Evolutionary conservation across 2,113 vertebrate genomes (phyloP), one percentile per base, ranked within the genome.

Genomic region (Daboia siamensis): DNA sequence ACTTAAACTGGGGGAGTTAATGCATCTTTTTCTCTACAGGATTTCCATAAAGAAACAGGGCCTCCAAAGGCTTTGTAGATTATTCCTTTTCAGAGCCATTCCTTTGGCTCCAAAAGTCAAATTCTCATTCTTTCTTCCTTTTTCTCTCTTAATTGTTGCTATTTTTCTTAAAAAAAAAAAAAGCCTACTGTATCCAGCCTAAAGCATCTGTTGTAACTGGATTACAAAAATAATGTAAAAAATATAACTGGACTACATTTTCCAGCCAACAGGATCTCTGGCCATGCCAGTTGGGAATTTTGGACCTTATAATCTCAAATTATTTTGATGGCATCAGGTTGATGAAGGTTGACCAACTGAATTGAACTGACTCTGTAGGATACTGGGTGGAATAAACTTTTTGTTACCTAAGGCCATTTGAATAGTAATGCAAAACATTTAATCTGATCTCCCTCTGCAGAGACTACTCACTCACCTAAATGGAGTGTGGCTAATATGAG

Each of bases 401-500:
- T 17, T 17, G 69, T 74, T 33, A 20, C 69, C 69, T 44, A 80
- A 80, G 33, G 69, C 69, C 21, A 33, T 80, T 33, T 39, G 33
- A 80, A 39, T 80, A 80, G 2, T 80, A 21, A 80, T 80, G 74
- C 74, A 80, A 80, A 8, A 44, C 3, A 80, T 44, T 44, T 80
- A 44, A 80, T 80, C 44, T 44, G 33, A 80, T 80, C 3, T 29
- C 24, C 7, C 39, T 33, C 29, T 9, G 51, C 59, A 61, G 29
- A 12, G 39, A 54, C 48, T 55, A n/a, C 56, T 57, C 55, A 95
- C 97, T 97, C 93, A 99, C 99, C 99, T 99, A 97, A 99, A 99
- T n/a, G 99, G 99, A 0, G 99, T 99, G 95, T 98, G 98, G 17
- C 97, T 98, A 97, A 99, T 98, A 95, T 97, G 96, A 0, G 99